A percentile compares a stretch with the other conserved stretches of the same genome.
Conservation (phyloP, 2,113 vertebrate species). For the Rhadina sibilatrix region DNA sequence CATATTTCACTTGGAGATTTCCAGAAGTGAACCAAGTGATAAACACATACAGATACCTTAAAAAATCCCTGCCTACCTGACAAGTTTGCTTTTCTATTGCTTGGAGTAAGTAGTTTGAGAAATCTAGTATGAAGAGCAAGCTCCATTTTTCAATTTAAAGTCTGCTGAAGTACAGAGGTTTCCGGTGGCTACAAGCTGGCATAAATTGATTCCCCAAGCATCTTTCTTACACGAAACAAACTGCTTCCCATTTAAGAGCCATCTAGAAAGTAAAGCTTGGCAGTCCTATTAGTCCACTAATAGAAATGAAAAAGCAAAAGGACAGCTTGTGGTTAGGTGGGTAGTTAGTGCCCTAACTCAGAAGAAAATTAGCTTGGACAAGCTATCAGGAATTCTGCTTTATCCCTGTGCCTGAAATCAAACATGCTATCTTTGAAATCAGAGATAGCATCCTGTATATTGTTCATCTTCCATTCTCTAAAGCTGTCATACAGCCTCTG, state of each 20-base stretch:
- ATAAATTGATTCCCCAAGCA: neutral
- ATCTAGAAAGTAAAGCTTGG: conserved; percentile 19
- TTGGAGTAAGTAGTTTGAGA: neutral
- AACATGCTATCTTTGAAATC: neutral
- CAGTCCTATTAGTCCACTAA: neutral
- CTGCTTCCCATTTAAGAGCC: conserved; percentile 26
- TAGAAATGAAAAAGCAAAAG: neutral
- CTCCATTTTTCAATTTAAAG: conserved; percentile 20
- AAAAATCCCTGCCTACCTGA: neutral
- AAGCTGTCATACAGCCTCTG: neutral
- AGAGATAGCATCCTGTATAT: neutral
- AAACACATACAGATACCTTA: neutral
- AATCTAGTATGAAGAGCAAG: neutral
- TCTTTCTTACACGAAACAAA: conserved; percentile 11
- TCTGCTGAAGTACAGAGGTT: neutral
- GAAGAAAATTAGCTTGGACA: neutral
- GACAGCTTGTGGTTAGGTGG: neutral
- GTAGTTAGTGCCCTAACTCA: neutral
- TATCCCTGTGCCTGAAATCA: neutral
- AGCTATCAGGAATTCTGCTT: neutral
- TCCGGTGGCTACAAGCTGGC: neutral
- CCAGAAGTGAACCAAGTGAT: neutral
- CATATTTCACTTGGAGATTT: fast-evolving
- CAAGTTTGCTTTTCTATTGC: neutral
- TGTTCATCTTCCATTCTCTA: neutral